Evolutionary conservation across 37 sponge, comb jelly and placozoan genomes (phyloP), one percentile per base, ranked within the genome.

Genomic region (Dysidea cf. avara): DNA sequence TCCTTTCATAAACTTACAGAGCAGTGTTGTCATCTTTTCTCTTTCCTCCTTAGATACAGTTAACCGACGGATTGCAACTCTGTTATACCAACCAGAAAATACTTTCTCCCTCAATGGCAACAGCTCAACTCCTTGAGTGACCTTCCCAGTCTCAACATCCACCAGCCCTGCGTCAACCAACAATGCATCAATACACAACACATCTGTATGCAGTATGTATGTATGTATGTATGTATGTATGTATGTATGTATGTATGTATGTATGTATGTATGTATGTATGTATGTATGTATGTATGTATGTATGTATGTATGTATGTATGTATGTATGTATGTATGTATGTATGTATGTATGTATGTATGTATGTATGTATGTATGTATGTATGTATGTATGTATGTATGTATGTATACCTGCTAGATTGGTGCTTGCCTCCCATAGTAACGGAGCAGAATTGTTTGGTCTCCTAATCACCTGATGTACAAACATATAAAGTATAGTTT

Each of bases 261-360:
- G 66, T 36, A 38, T 30, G 64, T 26, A 46, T 37, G 11, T 64
- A 46, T 37, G 43, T 64, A 46, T 37, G 66, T 37, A 5, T 64
- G 66, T 64, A 24, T 62, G 64, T 62, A 38, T 62, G 64, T 62
- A 33, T 37, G 40, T 64, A 24, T 64, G 66, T 64, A 46, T 34
- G 43, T 33, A 33, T 64, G 66, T 34, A 2, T 33, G 37, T 64
- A 14, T 28, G 20, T 7, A 13, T 64, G 66, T 64, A 46, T 34
- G 64, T 62, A 38, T 62, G 64, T 37, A 24, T 64, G 66, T 64
- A 22, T 64, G 66, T 64, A 24, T 64, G 66, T n/a, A n/a, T n/a
- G n/a, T n/a, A n/a, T n/a, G n/a, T n/a, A n/a, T n/a, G n/a, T n/a
- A n/a, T n/a, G n/a, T n/a, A n/a, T n/a, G n/a, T n/a, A n/a, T n/a